Base-by-base conservation (phyloP, 2,113 vertebrate genomes). In the Pundamilia nyererei region DNA sequence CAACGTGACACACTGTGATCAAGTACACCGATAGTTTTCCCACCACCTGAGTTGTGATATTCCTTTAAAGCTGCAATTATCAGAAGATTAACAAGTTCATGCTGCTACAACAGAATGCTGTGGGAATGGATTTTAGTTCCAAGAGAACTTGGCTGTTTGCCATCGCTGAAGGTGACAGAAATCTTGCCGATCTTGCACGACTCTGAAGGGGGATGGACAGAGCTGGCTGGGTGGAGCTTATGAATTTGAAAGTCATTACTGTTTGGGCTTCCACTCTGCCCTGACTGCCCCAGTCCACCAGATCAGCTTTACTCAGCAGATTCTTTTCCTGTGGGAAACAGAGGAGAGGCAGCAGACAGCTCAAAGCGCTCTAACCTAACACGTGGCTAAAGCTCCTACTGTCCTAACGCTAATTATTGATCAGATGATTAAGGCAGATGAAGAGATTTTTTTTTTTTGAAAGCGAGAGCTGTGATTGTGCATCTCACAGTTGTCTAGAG, bases 401-500 rank as follows among this genome's bases (percentile, higher is more conserved):
- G 95, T 96, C 96, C 96, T 95, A 95, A 97, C 94, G 94, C 96
- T 97, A 98, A 98, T 98, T 98, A 99, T 98, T 90, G 97, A 98
- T 98, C 97, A 97, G 96, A 97, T 98, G 97, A 99, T 98, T 98
- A 98, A 97, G 97, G 96, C 96, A 98, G 97, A 99, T 98, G 97
- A 98, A 98, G 97, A 98, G 96, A 96, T 17, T 95, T 17, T 6
- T 96, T 96, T 89, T 72, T 81, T 89, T 88, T 79, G 92, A 97
- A 98, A 97, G 97, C 89, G 92, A 97, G 96, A 96, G 96, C 95
- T 97, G 96, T 97, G 97, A 98, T 97, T 98, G 97, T 97, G 96
- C 97, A 96, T 98, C 96, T 96, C 94, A 85, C 92, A 95, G 96
- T 96, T 96, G 96, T 96, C 97, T 94, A 31, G 82, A 90, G 82